A percentile compares a stretch with the other conserved stretches of the same genome.
Conservation (phyloP, 1,140 invertebrate genomes). For the Rhopalosiphum maidis region DNA sequence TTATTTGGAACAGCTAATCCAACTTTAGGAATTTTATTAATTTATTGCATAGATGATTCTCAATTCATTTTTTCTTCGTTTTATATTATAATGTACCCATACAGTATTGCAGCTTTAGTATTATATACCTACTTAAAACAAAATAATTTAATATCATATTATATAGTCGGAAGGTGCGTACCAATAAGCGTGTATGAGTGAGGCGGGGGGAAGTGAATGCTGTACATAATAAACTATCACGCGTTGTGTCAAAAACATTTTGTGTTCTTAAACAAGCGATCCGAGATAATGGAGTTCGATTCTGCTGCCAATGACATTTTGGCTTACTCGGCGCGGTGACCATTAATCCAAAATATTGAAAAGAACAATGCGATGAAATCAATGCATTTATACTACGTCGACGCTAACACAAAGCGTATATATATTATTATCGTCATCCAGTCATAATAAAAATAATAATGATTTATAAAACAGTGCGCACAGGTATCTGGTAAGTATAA, state of each 20-base stretch:
- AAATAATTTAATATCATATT: too few species aligned
- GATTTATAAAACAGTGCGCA: background rate
- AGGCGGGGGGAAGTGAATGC: background rate
- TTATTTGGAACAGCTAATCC: too few species aligned
- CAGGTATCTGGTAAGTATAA: background rate
- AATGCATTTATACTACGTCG: background rate
- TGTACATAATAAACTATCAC: background rate
- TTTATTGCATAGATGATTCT: too few species aligned
- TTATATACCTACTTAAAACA: too few species aligned
- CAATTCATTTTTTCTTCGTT: too few species aligned
- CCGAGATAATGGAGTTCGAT: background rate
- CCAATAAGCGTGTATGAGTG: background rate
- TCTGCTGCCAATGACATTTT: background rate
- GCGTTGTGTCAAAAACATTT: constrained; percentile 13
- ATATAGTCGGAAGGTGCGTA: too few species aligned
- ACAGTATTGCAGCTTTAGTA: too few species aligned
- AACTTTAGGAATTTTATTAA: too few species aligned
- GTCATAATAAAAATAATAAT: background rate
- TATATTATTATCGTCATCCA: background rate
- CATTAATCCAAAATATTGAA: background rate
- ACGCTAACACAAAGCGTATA: background rate
- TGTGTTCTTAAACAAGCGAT: constrained; percentile 11
- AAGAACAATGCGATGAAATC: background rate
- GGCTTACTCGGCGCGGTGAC: background rate
- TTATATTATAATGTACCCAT: too few species aligned